These are phyloP conservation scores for Euura lappo DNA, from an alignment of 1,140 invertebrate species.

Conservation along the genomic window DNA sequence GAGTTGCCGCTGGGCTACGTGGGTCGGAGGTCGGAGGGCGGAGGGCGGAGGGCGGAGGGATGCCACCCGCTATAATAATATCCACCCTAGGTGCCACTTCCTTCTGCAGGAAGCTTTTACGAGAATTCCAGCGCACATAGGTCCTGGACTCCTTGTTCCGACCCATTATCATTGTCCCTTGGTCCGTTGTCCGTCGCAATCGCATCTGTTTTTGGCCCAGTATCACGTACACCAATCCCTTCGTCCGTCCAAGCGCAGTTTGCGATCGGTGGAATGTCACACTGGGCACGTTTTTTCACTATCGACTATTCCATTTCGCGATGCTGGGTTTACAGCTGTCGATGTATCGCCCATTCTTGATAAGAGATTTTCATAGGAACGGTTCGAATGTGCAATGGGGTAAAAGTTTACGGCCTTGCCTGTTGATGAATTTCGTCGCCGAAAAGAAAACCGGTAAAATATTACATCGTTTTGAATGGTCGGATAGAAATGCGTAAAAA, in stretches of 20 bases:
- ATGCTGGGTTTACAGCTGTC: background rate
- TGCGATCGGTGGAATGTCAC: background rate
- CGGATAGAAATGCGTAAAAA: too few species aligned
- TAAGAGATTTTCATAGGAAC: too few species aligned
- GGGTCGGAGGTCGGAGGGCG: background rate
- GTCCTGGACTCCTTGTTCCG: background rate
- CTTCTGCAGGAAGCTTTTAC: slow-evolving; percentile 6
- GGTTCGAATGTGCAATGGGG: too few species aligned
- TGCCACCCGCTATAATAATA: background rate
- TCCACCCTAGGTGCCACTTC: background rate
- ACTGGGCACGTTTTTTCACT: background rate
- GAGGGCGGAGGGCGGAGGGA: background rate
- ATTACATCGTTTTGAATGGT: too few species aligned
- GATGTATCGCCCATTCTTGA: too few species aligned
- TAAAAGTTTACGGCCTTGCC: too few species aligned
- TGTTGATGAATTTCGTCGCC: too few species aligned
- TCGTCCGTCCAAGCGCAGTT: too few species aligned
- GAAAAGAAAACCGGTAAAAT: too few species aligned
- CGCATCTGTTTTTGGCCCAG: too few species aligned
- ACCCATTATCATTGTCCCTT: background rate
- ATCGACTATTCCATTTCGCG: background rate
- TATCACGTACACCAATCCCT: too few species aligned
- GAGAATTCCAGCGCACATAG: background rate
- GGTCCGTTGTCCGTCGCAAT: too few species aligned
- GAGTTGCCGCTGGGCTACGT: background rate